phyloP scores from a whole-genome alignment of 2,888 invertebrate genomes.

The Campoplex nolae region DNA sequence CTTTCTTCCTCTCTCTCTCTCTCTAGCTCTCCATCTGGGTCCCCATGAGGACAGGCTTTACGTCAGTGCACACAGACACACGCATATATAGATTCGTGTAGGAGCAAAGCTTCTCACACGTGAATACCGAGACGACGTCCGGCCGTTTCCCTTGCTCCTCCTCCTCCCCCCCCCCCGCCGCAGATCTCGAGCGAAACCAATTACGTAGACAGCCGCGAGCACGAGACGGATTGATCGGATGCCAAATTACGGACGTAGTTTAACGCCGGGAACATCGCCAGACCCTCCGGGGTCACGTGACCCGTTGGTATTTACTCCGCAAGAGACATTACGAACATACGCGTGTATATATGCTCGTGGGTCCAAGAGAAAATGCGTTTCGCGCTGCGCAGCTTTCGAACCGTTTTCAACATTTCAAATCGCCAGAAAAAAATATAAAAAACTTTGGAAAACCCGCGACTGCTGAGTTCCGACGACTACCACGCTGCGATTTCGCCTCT shows the following conservation, averaged over 20 bases:
- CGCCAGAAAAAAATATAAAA: neutral
- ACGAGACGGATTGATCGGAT: slow-evolving; percentile 69
- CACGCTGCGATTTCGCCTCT: neutral
- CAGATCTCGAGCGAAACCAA: slow-evolving; percentile 62
- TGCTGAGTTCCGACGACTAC: neutral
- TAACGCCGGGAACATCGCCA: slow-evolving; percentile 68
- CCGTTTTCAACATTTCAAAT: slow-evolving; percentile 3
- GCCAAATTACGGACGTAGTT: slow-evolving; percentile 69
- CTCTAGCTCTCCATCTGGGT: neutral
- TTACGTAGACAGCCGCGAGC: slow-evolving; percentile 69
- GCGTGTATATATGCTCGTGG: neutral
- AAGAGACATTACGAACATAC: slow-evolving; percentile 34
- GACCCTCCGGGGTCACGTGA: slow-evolving; percentile 63
- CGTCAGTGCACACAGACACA: neutral
- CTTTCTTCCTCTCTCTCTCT: neutral
- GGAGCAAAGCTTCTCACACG: slow-evolving; percentile 41
- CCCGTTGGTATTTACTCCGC: slow-evolving; percentile 46
- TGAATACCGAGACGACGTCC: slow-evolving; percentile 65
- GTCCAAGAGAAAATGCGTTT: slow-evolving; percentile 10
- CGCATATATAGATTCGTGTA: neutral
- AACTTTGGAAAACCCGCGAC: neutral
- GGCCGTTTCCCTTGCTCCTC: slow-evolving; percentile 42
- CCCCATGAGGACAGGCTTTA: neutral
- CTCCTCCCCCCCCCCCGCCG: neutral
- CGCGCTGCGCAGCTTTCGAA: neutral